Conservation (phyloP, 1,140 invertebrate species). For the Pseudomyrmex sp. region DNA sequence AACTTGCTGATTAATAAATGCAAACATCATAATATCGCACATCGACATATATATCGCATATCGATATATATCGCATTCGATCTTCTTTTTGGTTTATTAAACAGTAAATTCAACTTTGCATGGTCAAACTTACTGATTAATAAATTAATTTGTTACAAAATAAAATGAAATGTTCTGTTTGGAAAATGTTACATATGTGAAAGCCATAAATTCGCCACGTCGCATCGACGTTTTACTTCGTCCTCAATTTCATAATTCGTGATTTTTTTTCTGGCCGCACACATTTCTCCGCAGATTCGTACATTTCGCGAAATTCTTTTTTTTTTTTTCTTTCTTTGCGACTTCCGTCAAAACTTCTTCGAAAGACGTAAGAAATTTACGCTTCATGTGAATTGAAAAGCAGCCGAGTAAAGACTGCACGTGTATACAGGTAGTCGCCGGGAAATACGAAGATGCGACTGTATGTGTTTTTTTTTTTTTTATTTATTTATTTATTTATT, state of each 20-base stretch:
- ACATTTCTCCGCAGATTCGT: background rate
- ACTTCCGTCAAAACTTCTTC: background rate
- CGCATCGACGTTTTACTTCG: background rate
- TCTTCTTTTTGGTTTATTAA: too few species aligned
- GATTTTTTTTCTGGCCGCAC: background rate
- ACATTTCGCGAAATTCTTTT: background rate
- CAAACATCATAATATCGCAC: too few species aligned
- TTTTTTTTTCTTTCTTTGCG: background rate
- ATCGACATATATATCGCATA: too few species aligned
- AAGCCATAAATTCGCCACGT: too few species aligned
- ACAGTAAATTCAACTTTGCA: background rate
- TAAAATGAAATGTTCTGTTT: background rate
- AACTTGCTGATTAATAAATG: background rate
- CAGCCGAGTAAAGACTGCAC: background rate
- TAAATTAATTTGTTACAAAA: background rate
- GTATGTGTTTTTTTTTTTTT: background rate
- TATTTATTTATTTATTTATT: background rate
- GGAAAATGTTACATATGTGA: background rate
- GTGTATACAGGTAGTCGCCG: background rate
- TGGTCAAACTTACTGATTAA: background rate
- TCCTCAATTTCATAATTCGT: background rate
- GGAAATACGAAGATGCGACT: too few species aligned
- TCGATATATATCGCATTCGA: too few species aligned
- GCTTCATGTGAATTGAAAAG: constrained; percentile 18
- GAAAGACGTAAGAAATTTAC: constrained; percentile 23